phyloP scores from a whole-genome alignment of 2,888 invertebrate genomes.

The Dexiosoma caninum region DNA sequence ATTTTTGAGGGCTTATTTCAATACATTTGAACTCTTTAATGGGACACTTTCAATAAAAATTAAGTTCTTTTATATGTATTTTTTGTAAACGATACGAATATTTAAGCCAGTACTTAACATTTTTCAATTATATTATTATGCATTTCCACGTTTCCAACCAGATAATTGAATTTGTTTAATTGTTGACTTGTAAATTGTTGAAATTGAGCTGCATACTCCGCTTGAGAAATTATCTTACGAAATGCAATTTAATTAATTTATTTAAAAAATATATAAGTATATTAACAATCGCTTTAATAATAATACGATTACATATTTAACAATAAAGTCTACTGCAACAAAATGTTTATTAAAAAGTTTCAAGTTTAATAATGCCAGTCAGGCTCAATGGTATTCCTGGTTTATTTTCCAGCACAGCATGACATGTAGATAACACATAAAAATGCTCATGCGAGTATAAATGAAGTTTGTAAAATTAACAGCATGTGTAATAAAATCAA shows the following conservation, averaged over 20 bases:
- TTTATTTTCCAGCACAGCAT: neutral
- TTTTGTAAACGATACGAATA: no score
- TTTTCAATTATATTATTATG: no score
- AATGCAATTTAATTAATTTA: constrained; percentile 21
- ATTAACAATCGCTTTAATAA: constrained; percentile 31
- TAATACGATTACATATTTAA: constrained; percentile 35
- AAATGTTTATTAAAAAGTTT: neutral
- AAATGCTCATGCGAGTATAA: neutral
- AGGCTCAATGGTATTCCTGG: neutral
- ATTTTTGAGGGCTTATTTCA: no score
- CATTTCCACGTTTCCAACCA: no score
- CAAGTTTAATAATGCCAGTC: neutral
- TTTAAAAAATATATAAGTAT: neutral
- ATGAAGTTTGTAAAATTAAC: neutral
- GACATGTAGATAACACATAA: neutral
- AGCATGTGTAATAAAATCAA: constrained; percentile 6
- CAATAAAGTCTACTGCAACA: constrained; percentile 2
- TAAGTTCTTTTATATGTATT: no score
- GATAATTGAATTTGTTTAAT: neutral
- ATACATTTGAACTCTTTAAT: no score
- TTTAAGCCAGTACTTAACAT: no score
- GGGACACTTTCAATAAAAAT: no score
- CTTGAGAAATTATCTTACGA: neutral
- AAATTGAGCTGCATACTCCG: neutral
- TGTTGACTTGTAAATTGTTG: neutral